phyloP scores from a whole-genome alignment of 2,113 vertebrate genomes.

The Myotis lucifugus region DNA sequence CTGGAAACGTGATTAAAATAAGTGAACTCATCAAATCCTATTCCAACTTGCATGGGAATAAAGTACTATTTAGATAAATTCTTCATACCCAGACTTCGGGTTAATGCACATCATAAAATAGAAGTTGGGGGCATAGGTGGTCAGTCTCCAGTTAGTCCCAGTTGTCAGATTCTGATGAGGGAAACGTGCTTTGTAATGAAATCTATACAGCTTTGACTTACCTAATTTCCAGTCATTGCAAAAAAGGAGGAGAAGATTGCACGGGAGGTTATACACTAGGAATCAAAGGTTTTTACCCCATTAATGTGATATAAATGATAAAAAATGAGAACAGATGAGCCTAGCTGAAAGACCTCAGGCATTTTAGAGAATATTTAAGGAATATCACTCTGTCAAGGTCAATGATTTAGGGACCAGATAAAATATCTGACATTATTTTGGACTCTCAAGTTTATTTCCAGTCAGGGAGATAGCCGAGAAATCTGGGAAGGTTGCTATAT shows the following conservation, averaged over 20 bases:
- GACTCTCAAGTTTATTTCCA: not conserved
- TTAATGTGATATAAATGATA: not conserved
- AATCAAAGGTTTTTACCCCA: not conserved
- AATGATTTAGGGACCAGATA: not conserved
- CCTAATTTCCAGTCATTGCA: not conserved
- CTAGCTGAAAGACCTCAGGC: not conserved
- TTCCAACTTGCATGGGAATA: not conserved
- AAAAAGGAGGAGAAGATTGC: not conserved
- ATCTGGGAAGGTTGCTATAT: not conserved
- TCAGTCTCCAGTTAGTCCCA: not conserved
- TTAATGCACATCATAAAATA: not conserved
- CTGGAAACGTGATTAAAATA: conserved; percentile 4
- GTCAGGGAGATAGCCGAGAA: not conserved
- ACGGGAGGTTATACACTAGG: not conserved
- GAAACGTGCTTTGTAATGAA: conserved; percentile 25
- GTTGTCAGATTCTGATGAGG: not conserved
- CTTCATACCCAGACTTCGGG: not conserved
- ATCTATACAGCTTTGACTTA: not conserved
- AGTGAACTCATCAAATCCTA: not conserved
- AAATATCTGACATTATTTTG: not conserved
- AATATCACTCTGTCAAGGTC: not conserved
- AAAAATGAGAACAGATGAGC: not conserved
- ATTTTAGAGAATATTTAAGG: not conserved
- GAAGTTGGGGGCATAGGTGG: not conserved
- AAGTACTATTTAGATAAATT: not conserved